Evolutionary conservation across 2,797 vertebrate species (phyloP).

Genomic region (Sebastes alutus): DNA sequence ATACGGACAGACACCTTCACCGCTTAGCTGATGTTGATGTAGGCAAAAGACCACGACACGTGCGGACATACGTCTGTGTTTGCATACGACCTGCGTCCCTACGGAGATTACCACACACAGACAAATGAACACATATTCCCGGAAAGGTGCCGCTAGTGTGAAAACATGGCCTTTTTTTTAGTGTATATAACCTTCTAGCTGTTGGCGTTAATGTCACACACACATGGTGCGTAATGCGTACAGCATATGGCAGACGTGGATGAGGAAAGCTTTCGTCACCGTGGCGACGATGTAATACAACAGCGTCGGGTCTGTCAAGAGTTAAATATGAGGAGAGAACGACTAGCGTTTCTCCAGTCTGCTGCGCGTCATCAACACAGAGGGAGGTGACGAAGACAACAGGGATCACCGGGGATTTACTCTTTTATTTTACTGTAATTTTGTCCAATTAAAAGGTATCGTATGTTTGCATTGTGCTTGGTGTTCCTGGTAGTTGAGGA

Average conservation of each 20-base stretch:
- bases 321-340: conserved; percentile 66
- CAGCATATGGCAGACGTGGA: conserved; percentile 71
- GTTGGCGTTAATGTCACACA: conserved; percentile 66
- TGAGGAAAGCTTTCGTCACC: conserved; percentile 73
- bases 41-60: conserved; percentile 56
- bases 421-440: not conserved
- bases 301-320: conserved; percentile 34
- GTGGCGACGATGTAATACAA: conserved; percentile 38
- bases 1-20: conserved; percentile 59
- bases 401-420: not conserved
- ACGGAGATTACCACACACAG: conserved; percentile 50
- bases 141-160: conserved; percentile 70
- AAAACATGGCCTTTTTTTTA: conserved; percentile 66
- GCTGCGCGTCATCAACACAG: conserved; percentile 42
- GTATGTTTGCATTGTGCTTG: not conserved
- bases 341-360: conserved; percentile 30
- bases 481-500: no score
- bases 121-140: conserved; percentile 67
- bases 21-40: conserved; percentile 58
- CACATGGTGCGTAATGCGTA: conserved; percentile 63
- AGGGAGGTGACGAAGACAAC: not conserved
- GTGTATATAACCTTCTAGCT: conserved; percentile 73
- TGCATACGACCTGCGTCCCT: conserved; percentile 57
- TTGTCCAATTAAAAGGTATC: not conserved
- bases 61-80: conserved; percentile 57